Evolutionary conservation across 2,113 vertebrate genomes (phyloP), one percentile per base, ranked within the genome.

Genomic region (Chionodraco myersi): DNA sequence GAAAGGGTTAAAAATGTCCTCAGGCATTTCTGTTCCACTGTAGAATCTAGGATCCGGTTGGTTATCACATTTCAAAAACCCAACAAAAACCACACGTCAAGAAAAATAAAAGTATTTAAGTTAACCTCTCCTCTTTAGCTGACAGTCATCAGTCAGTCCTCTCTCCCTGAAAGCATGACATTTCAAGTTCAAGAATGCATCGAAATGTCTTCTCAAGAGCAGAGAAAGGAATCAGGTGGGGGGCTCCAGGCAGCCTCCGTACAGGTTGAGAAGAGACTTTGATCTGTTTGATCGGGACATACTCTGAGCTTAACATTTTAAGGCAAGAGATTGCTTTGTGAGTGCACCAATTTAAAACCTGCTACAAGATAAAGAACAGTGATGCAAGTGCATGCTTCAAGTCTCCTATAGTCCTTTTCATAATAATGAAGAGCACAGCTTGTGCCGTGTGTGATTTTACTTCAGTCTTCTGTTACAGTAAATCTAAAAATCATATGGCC

Each of bases 231-330:
- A 79, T 80, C 49, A 3, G 11, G 26, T 15, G 48, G 45, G 48
- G 45, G 21, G 47, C 2, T 80, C 69, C 59, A 16, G 62, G 44
- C 69, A 53, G 72, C 68, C 45, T 70, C 23, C 61, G 75, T 13
- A 23, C 77, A 86, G 82, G 66, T 68, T 79, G 75, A 83, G 56
- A n/a, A 6, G 52, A 85, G 57, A 64, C 80, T 85, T 83, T 88
- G 75, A 79, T 85, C 64, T 75, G 77, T 89, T 76, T 83, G 76
- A 84, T 84, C 83, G 73, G 75, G 81, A 83, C 79, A 67, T 65
- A 69, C 36, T 59, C 72, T 60, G 61, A 80, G 76, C 62, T 84
- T 49, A 72, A 75, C 62, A 54, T 76, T 83, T 70, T 58, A 77
- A 81, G 45, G 21, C 41, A 9, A 65, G 60, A 68, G n/a, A 65